Percentiles rank a stretch among this genome's conserved stretches.
phyloP scores from a whole-genome alignment of 1,140 invertebrate genomes.

The Pseudobourletiella spinata region DNA sequence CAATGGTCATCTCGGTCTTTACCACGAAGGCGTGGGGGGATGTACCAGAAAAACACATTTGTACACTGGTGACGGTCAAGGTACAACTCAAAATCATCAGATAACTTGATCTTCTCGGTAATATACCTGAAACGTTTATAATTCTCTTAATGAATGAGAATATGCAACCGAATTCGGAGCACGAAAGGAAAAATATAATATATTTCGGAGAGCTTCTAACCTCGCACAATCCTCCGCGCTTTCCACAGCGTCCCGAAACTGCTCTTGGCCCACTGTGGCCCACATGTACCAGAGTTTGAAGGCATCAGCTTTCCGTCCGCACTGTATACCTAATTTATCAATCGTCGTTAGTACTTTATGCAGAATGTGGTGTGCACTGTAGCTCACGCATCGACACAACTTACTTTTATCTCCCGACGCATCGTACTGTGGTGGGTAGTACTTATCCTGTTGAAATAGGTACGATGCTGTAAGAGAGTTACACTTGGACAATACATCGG shows the following conservation, averaged over 20 bases:
- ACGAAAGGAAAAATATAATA: no score
- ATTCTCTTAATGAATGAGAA: no score
- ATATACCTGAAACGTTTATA: slow-evolving; percentile 43
- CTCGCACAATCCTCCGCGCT: slow-evolving; percentile 52
- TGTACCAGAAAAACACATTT: slow-evolving; percentile 82
- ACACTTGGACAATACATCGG: slow-evolving; percentile 55
- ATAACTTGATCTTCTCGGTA: slow-evolving; percentile 42
- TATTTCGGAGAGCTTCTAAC: no score
- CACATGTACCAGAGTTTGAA: slow-evolving; percentile 93
- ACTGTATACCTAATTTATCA: slow-evolving; percentile 67
- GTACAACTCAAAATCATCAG: slow-evolving; percentile 53
- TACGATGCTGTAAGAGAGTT: slow-evolving; percentile 74
- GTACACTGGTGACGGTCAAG: slow-evolving; percentile 56
- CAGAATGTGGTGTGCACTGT: no score
- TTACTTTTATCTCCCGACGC: slow-evolving; percentile 79
- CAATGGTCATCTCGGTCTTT: slow-evolving; percentile 54
- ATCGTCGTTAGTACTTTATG: no score
- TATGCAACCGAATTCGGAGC: no score
- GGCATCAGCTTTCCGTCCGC: slow-evolving; percentile 83
- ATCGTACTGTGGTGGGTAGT: slow-evolving; percentile 76
- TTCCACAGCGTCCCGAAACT: slow-evolving; percentile 52
- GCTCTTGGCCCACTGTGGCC: slow-evolving; percentile 60
- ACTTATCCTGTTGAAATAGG: slow-evolving; percentile 86
- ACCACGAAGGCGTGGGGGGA: slow-evolving; percentile 62
- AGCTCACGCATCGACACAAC: not conserved